Evolutionary conservation across 1,140 invertebrate genomes (phyloP), one percentile per base, ranked within the genome.

Genomic region (Lordiphosa stackelbergi): DNA sequence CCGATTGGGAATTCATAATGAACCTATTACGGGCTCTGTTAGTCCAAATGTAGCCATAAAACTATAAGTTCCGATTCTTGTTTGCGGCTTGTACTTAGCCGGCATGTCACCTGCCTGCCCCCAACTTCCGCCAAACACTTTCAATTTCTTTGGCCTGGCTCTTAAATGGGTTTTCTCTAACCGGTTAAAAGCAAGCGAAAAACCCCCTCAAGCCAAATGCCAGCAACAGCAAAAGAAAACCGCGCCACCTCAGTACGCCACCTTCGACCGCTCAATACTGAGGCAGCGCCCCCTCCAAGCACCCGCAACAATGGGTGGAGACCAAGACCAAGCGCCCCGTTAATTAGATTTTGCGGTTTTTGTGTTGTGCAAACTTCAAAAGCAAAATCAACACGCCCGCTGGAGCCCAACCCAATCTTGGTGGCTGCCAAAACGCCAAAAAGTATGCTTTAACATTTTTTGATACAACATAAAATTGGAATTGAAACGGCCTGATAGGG

Each of bases 331-430:
- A 70, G 77, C 75, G 72, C 75, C 77, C 73, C 75, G 75, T 81
- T 81, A 81, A 81, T 81, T 81, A 81, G 75, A 81, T 81, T 81
- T 81, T 81, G 75, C 72, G 75, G 75, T 81, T 81, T 81, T 81
- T 81, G 77, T 81, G 75, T 75, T 81, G 77, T 81, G 72, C 75
- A 83, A 83, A 81, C 75, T 81, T 81, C 75, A 81, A 81, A 81
- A 81, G 75, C 77, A 81, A 79, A 47, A 71, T 62, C 72, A 60
- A 59, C 64, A 59, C 64, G 42, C 64, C 49, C 64, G 42, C 54
- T 52, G 53, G 66, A 57, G 64, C 35, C 24, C 64, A 16, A 49
- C 49, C 53, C 65, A 48, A 53, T 54, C 47, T 54, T 55, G 28
- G 65, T 66, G 52, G 58, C 63, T 69, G 60, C 69, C 69, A 78